Conservation (phyloP, 1,140 invertebrate species). For the Mylabris phalerata region DNA sequence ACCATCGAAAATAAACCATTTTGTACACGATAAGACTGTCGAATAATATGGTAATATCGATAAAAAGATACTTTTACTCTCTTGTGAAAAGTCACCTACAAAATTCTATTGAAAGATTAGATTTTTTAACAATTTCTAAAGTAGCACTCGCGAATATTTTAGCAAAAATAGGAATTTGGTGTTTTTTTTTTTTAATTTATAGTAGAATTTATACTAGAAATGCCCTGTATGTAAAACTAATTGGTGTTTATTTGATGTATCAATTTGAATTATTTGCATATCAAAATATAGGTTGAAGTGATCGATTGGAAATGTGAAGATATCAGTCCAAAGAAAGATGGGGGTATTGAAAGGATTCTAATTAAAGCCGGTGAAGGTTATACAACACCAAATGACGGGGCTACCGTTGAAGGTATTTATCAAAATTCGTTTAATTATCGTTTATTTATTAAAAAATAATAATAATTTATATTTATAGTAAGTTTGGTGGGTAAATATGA, state of each 20-base stretch:
- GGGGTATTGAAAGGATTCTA: constrained; percentile 68
- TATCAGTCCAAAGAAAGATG: constrained; percentile 74
- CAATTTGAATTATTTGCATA: neutral
- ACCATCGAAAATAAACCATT: neutral
- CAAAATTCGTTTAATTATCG: neutral
- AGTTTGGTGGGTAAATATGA: constrained; percentile 61
- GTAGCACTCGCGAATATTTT: too few relatives aligned
- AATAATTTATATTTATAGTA: constrained; percentile 2
- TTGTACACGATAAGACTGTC: neutral
- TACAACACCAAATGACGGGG: constrained; percentile 69
- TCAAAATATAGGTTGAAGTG: constrained; percentile 64
- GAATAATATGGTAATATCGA: too few relatives aligned
- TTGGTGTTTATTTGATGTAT: neutral
- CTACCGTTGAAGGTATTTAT: constrained; percentile 62
- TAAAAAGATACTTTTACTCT: too few relatives aligned
- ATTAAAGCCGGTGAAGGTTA: constrained; percentile 62
- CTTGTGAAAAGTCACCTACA: too few relatives aligned
- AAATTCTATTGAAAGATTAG: too few relatives aligned
- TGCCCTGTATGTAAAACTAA: too few relatives aligned
- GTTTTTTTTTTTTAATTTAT: too few relatives aligned
- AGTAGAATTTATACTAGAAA: too few relatives aligned
- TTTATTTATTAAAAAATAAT: neutral
- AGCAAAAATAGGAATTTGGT: too few relatives aligned
- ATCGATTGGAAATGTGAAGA: constrained; percentile 82
- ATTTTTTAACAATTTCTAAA: too few relatives aligned